Percentiles rank a stretch among this genome's conserved stretches.
These are phyloP conservation scores for Philhelius pedissequus DNA, from an alignment of 2,888 invertebrate species.

Conservation along the genomic window DNA sequence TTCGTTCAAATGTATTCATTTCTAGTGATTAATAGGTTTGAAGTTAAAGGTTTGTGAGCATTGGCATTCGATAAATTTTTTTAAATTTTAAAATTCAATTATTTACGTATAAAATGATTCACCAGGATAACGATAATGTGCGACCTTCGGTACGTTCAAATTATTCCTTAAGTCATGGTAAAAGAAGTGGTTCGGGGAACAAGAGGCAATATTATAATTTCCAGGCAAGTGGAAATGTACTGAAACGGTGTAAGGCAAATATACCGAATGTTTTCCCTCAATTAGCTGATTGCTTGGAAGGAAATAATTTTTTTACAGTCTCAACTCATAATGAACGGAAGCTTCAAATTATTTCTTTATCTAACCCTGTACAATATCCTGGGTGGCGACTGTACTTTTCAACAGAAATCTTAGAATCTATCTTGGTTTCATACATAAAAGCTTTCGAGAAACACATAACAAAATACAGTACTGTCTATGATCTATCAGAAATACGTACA, in stretches of 20 bases:
- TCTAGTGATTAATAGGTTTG: no score
- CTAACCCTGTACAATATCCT: conserved; percentile 79
- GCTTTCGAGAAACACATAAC: conserved; percentile 81
- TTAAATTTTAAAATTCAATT: no score
- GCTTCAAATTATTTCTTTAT: conserved; percentile 71
- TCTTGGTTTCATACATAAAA: conserved; percentile 79
- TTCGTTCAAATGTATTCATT: no score
- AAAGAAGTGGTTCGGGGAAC: neutral
- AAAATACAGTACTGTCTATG: conserved; percentile 71
- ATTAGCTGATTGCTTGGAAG: neutral
- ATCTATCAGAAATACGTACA: conserved; percentile 69
- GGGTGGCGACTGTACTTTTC: conserved; percentile 91
- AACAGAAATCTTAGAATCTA: conserved; percentile 81
- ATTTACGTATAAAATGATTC: neutral
- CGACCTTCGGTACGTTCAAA: neutral
- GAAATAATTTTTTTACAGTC: neutral
- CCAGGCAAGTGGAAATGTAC: neutral
- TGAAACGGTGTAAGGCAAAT: neutral
- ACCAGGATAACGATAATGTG: neutral
- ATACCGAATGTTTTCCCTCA: neutral
- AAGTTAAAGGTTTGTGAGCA: no score
- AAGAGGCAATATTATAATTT: neutral
- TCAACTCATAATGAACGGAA: conserved; percentile 71
- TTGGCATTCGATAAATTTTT: no score
- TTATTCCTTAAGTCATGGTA: neutral